A percentile compares a stretch with the other conserved stretches of the same genome.
Conservation (phyloP, 2,113 vertebrate species). For the Heptranchias perlo region DNA sequence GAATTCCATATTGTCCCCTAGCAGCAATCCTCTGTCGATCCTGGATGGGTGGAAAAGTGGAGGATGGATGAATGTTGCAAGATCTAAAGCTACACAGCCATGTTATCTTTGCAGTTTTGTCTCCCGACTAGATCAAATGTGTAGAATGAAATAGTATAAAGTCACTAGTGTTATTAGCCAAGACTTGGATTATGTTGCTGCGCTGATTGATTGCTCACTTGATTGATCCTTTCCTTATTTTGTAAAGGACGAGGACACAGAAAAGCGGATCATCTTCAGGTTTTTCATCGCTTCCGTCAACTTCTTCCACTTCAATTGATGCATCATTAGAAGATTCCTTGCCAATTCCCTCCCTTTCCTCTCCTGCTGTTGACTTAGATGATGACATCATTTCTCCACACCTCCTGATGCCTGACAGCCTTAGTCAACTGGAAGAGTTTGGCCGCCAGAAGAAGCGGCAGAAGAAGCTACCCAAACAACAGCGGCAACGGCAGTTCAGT, state of each 20-base stretch:
- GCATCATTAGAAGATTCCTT: slow-evolving; percentile 47
- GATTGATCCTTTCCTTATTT: slow-evolving; percentile 11
- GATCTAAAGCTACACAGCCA: background rate
- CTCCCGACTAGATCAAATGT: background rate
- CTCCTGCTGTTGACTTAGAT: slow-evolving; percentile 43
- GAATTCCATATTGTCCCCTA: background rate
- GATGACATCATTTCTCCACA: slow-evolving; percentile 78
- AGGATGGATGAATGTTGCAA: background rate
- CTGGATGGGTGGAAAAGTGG: background rate
- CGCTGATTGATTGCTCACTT: background rate
- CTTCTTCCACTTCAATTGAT: slow-evolving; percentile 42
- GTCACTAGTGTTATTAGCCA: background rate
- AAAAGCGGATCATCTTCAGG: slow-evolving; percentile 45
- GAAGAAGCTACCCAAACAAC: slow-evolving; percentile 72
- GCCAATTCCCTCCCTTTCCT: slow-evolving; percentile 45
- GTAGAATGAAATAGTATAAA: background rate
- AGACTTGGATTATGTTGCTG: background rate
- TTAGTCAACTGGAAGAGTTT: slow-evolving; percentile 95
- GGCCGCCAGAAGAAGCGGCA: slow-evolving; percentile 84
- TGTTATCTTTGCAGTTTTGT: background rate
- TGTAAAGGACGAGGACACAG: slow-evolving; percentile 45
- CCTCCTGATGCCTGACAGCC: slow-evolving; percentile 84
- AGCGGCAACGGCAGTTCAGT: slow-evolving; percentile 83
- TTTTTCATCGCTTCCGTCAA: slow-evolving; percentile 43
- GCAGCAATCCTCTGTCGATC: background rate